A percentile compares a stretch with the other conserved stretches of the same genome.
These are phyloP conservation scores for Zalophus californianus DNA, from an alignment of 2,797 vertebrate genomes.

Conservation along the genomic window DNA sequence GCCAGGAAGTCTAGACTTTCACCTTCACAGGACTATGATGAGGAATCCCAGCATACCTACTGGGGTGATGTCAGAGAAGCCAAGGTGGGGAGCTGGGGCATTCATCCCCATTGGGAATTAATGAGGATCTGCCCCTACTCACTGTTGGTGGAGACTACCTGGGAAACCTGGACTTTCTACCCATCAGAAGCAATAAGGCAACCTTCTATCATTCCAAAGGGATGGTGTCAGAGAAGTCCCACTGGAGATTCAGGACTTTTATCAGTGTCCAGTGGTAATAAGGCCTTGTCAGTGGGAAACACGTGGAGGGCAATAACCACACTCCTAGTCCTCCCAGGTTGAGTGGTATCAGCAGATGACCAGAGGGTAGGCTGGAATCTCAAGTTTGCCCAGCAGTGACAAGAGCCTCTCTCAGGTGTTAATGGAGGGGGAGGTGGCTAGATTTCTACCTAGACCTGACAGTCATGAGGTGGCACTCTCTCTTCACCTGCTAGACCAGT, in stretches of 20 bases:
- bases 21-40: too few species aligned
- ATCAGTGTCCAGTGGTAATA: not conserved
- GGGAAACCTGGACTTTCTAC: not conserved
- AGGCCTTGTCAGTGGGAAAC: not conserved
- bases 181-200: not conserved
- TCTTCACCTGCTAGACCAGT: not conserved
- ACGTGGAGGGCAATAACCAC: not conserved
- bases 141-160: not conserved
- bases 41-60: not conserved
- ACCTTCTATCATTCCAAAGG: not conserved
- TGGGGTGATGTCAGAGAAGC: not conserved
- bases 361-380: not conserved
- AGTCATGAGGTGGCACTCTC: not conserved
- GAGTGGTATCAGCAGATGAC: not conserved
- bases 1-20: not conserved
- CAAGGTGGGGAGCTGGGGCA: too few species aligned
- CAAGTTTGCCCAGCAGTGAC: not conserved
- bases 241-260: not conserved
- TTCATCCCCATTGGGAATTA: not conserved
- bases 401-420: not conserved
- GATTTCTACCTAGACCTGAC: not conserved
- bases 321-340: not conserved
- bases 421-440: not conserved
- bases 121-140: too few species aligned
- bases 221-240: not conserved